Evolutionary conservation across 2,113 vertebrate species (phyloP).

Genomic region (Peucedramus taeniatus): DNA sequence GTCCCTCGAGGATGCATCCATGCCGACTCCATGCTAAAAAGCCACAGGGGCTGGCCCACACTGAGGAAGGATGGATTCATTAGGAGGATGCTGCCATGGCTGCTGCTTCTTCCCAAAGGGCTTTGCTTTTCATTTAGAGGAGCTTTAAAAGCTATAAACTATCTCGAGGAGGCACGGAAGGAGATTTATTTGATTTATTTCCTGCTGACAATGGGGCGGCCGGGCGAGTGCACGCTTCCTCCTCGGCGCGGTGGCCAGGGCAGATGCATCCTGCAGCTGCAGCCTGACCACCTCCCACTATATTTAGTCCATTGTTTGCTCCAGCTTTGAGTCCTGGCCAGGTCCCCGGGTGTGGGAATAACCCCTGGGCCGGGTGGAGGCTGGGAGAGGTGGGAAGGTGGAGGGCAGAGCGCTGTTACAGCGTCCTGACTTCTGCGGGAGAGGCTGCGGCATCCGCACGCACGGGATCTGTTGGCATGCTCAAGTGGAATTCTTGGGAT

Average conservation of each 20-base stretch:
- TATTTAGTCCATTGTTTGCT: slow-evolving; percentile 59
- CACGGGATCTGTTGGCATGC: fast-evolving
- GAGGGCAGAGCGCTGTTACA: not conserved
- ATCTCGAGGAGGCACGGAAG: not conserved
- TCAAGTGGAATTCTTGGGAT: fast-evolving
- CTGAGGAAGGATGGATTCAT: not conserved
- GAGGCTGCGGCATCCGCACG: fast-evolving
- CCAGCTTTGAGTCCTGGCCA: not conserved
- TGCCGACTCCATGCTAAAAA: fast-evolving
- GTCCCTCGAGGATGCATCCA: not conserved
- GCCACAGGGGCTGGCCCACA: not conserved
- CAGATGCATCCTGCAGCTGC: slow-evolving; percentile 68
- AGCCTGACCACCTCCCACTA: not conserved
- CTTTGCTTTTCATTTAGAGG: not conserved
- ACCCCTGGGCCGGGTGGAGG: not conserved
- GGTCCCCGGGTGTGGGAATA: not conserved
- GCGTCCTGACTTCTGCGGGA: fast-evolving
- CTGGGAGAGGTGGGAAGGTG: not conserved
- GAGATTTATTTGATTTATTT: slow-evolving; percentile 36
- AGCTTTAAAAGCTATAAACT: not conserved
- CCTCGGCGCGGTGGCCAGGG: not conserved
- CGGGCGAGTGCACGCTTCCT: slow-evolving; percentile 34
- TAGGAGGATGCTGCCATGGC: not conserved
- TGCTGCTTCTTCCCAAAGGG: not conserved
- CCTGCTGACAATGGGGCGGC: not conserved